phyloP scores from a whole-genome alignment of 2,797 vertebrate genomes.

The Spinibarbus caldwelli region DNA sequence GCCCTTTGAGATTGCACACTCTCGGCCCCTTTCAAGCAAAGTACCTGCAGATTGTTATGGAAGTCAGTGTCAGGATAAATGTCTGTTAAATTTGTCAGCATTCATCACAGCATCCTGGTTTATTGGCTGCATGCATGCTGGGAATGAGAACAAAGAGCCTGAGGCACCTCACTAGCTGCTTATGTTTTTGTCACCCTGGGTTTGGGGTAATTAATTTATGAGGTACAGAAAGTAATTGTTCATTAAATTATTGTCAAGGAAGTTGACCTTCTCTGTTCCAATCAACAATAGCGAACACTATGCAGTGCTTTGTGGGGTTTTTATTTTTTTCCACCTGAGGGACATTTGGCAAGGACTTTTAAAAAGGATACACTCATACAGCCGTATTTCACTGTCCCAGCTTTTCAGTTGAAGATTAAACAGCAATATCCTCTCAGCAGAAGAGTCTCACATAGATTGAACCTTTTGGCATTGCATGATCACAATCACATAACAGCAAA shows the following conservation, averaged over 20 bases:
- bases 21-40: constrained; percentile 41
- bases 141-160: constrained; percentile 36
- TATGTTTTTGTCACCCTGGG: constrained; percentile 40
- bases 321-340: not conserved
- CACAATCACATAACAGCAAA: not conserved
- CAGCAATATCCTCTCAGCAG: not conserved
- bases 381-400: not conserved
- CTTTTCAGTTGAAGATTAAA: constrained; percentile 16
- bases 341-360: constrained; percentile 30
- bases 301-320: constrained; percentile 4
- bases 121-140: constrained; percentile 19
- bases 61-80: constrained; percentile 51
- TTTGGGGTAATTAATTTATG: constrained; percentile 59
- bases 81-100: constrained; percentile 44
- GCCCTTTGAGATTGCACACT: not conserved
- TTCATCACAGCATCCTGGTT: constrained; percentile 37
- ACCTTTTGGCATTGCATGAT: not conserved
- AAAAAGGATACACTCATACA: not conserved
- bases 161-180: constrained; percentile 29
- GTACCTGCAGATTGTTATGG: constrained; percentile 47
- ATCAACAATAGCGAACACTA: constrained; percentile 19
- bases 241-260: constrained; percentile 53
- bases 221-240: constrained; percentile 58
- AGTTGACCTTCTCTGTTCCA: constrained; percentile 53
- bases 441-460: not conserved